Conservation (phyloP, 2,797 vertebrate species). For the Rhadinocentrus ornatus region DNA sequence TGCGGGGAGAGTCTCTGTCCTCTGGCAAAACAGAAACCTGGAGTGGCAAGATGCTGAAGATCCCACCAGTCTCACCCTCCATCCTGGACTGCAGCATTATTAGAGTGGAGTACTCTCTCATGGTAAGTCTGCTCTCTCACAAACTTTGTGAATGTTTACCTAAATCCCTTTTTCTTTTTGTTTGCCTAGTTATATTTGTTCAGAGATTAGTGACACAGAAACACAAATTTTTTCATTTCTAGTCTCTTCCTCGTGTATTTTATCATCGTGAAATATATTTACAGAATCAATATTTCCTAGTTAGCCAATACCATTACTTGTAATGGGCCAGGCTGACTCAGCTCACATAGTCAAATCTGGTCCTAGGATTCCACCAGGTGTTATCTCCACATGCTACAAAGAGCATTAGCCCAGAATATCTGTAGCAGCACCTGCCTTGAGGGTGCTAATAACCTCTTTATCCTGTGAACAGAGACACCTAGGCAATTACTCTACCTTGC, state of each 20-base stretch:
- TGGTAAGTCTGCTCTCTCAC: conserved; percentile 81
- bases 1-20: conserved; percentile 94
- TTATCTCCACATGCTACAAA: conserved; percentile 73
- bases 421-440: conserved; percentile 69
- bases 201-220: background rate
- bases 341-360: conserved; percentile 47
- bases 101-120: conserved; percentile 96
- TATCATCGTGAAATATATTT: conserved; percentile 16
- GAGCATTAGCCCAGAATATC: conserved; percentile 80
- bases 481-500: conserved; percentile 25
- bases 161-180: background rate
- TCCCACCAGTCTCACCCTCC: conserved; percentile 96
- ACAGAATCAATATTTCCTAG: conserved; percentile 49
- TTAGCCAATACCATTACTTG: conserved; percentile 30
- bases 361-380: conserved; percentile 66
- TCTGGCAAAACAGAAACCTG: conserved; percentile 98
- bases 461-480: conserved; percentile 53
- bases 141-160: background rate
- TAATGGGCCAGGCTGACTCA: conserved; percentile 52
- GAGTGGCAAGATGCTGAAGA: conserved; percentile 97
- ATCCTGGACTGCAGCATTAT: conserved; percentile 99
- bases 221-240: background rate
- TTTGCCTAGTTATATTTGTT: background rate
- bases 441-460: conserved; percentile 69
- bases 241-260: background rate